These are phyloP conservation scores for Onthophagus sagittarius DNA, from an alignment of 2,888 invertebrate species.

Conservation along the genomic window DNA sequence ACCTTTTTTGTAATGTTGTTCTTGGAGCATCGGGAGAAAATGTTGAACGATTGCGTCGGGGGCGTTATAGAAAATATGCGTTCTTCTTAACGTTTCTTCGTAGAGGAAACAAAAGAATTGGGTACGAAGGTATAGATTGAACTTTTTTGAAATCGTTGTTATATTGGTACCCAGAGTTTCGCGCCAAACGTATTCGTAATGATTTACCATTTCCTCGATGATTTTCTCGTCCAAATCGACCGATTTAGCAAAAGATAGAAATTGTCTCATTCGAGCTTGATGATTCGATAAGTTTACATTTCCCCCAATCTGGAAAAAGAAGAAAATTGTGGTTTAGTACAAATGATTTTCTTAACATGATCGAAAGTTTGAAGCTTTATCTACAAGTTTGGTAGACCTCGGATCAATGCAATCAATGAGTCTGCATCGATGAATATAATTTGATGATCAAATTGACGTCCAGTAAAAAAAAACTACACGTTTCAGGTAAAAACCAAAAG, in stretches of 20 bases:
- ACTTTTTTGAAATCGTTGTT: slow-evolving; percentile 18
- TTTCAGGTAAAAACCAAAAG: too few species aligned
- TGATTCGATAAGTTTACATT: slow-evolving; percentile 20
- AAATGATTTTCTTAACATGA: not conserved
- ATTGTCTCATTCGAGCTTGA: slow-evolving; percentile 27
- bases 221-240: slow-evolving; percentile 29
- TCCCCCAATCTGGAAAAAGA: slow-evolving; percentile 21
- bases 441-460: too few species aligned
- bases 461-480: too few species aligned
- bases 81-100: slow-evolving; percentile 16
- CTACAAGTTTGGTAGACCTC: too few species aligned
- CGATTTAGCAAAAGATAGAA: slow-evolving; percentile 28
- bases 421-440: too few species aligned
- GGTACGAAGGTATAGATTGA: slow-evolving; percentile 21
- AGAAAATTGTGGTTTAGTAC: not conserved
- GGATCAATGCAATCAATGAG: too few species aligned
- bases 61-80: slow-evolving; percentile 19
- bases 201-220: slow-evolving; percentile 26
- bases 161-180: slow-evolving; percentile 27
- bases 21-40: slow-evolving; percentile 16
- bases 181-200: slow-evolving; percentile 32
- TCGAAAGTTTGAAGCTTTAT: too few species aligned
- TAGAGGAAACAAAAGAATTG: slow-evolving; percentile 21
- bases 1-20: slow-evolving; percentile 28
- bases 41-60: slow-evolving; percentile 14